Percentiles rank a stretch among this genome's conserved stretches.
phyloP scores from a whole-genome alignment of 2,888 invertebrate species.

The Pseudococcus viburni region DNA sequence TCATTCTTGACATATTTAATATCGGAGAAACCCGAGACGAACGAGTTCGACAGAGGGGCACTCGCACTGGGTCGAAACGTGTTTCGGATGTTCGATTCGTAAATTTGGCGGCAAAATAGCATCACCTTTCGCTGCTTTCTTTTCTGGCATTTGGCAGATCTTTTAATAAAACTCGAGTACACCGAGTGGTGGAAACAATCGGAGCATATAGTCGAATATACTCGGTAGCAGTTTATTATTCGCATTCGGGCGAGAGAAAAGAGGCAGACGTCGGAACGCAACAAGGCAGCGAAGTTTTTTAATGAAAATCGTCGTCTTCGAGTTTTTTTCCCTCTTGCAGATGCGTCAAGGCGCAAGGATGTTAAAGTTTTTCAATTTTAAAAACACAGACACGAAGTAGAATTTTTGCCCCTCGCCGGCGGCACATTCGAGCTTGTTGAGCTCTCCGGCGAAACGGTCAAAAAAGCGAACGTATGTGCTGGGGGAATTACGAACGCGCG shows the following conservation, averaged over 20 bases:
- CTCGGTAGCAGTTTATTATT: background rate
- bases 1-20: conserved; percentile 44
- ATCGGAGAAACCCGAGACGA: background rate
- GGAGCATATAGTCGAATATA: background rate
- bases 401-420: background rate
- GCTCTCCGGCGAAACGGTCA: background rate
- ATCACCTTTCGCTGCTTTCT: background rate
- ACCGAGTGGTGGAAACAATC: background rate
- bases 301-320: conserved; percentile 10
- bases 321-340: background rate
- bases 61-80: conserved; percentile 16
- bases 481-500: background rate
- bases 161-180: conserved; percentile 18
- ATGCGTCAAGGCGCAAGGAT: background rate
- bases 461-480: background rate
- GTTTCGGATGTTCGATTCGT: conserved; percentile 23
- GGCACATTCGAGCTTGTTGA: background rate
- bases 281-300: background rate
- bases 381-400: background rate
- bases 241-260: background rate
- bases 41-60: background rate
- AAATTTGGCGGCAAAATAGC: background rate
- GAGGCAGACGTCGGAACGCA: background rate
- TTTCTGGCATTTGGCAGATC: conserved; percentile 1
- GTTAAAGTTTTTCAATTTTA: conserved; percentile 35